phyloP scores from a whole-genome alignment of 1,140 invertebrate species.

The Lethocerus indicus region DNA sequence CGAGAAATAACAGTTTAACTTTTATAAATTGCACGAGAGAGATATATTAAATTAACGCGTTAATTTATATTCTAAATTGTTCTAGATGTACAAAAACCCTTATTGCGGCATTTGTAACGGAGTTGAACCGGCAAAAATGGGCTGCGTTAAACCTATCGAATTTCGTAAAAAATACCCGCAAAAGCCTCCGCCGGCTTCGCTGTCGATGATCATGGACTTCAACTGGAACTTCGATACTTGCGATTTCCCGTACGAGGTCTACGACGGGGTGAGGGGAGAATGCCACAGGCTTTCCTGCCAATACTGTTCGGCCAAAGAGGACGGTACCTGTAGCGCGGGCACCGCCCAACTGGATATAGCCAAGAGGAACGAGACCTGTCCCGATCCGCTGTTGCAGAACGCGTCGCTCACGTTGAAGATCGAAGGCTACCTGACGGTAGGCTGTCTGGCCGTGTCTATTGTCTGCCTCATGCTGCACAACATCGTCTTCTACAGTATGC shows the following conservation, averaged over 20 bases:
- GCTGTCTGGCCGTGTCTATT: slow-evolving; percentile 1
- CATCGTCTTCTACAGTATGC: not conserved
- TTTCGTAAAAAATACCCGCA: too few relatives aligned
- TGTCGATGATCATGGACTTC: slow-evolving; percentile 1
- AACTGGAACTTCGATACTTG: slow-evolving; percentile 7
- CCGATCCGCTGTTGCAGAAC: too few relatives aligned
- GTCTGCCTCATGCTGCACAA: not conserved
- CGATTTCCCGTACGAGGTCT: slow-evolving; percentile 2
- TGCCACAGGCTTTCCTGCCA: not conserved
- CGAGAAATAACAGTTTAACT: too few relatives aligned
- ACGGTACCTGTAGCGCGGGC: not conserved
- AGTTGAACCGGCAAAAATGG: not conserved
- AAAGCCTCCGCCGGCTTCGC: too few relatives aligned
- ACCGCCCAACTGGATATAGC: not conserved
- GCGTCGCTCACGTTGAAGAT: not conserved
- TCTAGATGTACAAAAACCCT: slow-evolving; percentile 24
- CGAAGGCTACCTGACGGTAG: slow-evolving; percentile 6
- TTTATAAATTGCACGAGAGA: too few relatives aligned
- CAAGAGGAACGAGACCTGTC: not conserved
- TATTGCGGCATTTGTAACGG: slow-evolving; percentile 25
- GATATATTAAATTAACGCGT: too few relatives aligned
- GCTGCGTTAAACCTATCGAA: not conserved
- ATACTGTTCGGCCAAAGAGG: not conserved
- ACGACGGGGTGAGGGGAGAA: slow-evolving; percentile 3
- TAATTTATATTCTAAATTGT: too few relatives aligned